phyloP scores from a whole-genome alignment of 2,797 vertebrate species.

The Mormyrus proboscirostris region DNA sequence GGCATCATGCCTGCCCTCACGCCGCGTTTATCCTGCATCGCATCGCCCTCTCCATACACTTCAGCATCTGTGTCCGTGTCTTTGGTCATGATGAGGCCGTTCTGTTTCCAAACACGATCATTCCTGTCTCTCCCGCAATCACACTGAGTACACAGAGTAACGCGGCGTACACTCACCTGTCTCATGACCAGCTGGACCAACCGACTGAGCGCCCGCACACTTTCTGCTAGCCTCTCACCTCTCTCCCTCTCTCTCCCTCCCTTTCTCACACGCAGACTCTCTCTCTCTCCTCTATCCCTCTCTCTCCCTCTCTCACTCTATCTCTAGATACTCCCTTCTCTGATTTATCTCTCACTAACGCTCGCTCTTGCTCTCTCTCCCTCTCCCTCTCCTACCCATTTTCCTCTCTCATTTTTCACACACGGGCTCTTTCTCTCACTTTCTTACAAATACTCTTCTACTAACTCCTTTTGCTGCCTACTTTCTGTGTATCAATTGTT shows the following conservation, averaged over 20 bases:
- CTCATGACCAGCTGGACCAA: neutral
- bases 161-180: neutral
- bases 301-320: neutral
- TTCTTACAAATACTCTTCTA: neutral
- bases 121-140: neutral
- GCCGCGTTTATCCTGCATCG: neutral
- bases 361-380: neutral
- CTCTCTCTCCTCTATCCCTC: constrained; percentile 17
- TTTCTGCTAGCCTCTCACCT: neutral
- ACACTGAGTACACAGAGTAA: neutral
- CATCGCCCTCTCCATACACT: neutral
- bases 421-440: neutral
- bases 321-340: neutral
- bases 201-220: neutral
- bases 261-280: constrained; percentile 17
- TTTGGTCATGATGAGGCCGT: neutral
- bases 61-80: neutral
- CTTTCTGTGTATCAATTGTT: neutral
- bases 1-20: neutral
- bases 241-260: constrained; percentile 18
- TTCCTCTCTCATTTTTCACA: neutral
- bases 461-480: neutral
- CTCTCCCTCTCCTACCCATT: neutral
- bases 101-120: neutral
- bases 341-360: neutral